These are phyloP conservation scores for Megaptera novaeangliae DNA, from an alignment of 2,113 vertebrate genomes.

Conservation along the genomic window DNA sequence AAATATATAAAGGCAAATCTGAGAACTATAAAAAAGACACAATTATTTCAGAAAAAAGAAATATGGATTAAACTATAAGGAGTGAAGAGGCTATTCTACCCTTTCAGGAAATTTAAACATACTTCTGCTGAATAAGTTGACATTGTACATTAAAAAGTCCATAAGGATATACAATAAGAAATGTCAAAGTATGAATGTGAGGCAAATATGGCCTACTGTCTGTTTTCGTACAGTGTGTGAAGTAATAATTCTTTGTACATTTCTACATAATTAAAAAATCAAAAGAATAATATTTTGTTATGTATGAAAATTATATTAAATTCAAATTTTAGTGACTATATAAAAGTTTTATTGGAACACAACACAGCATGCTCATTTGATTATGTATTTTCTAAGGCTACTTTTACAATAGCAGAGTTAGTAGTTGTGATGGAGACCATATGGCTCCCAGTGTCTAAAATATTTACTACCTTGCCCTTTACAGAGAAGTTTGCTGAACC, in stretches of 20 bases:
- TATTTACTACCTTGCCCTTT: not conserved
- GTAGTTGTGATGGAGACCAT: not conserved
- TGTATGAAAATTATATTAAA: not conserved
- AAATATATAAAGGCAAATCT: not conserved
- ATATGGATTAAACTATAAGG: not conserved
- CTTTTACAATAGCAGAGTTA: not conserved
- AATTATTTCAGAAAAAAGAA: not conserved
- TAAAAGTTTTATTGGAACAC: not conserved
- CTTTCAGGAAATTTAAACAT: not conserved
- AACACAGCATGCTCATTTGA: not conserved
- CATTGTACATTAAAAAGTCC: not conserved
- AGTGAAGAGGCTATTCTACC: not conserved
- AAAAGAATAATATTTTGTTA: not conserved
- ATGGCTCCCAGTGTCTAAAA: not conserved
- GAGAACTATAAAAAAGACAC: not conserved
- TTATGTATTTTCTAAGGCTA: not conserved
- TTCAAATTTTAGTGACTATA: not conserved
- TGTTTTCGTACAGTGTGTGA: not conserved
- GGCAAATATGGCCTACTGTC: not conserved
- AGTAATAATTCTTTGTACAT: not conserved
- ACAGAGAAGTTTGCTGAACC: not conserved
- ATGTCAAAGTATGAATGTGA: not conserved
- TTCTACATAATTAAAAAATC: not conserved
- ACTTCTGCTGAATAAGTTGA: not conserved
- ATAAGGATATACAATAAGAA: not conserved